Evolutionary conservation across 2,888 invertebrate genomes (phyloP).

Genomic region (Zootermopsis nevadensis): DNA sequence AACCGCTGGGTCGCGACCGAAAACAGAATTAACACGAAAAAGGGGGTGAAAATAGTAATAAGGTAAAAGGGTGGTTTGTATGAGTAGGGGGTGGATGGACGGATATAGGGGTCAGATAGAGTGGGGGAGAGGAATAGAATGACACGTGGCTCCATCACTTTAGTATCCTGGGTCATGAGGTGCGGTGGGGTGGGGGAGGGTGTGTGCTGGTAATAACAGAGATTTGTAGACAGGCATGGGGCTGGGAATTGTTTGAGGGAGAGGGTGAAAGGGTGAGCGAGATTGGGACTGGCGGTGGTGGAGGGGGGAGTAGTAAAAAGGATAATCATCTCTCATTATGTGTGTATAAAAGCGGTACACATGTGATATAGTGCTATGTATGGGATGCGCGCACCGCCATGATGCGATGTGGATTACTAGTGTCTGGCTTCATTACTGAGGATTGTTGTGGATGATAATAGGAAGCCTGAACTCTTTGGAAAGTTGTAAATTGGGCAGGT

Average conservation of each 20-base stretch:
- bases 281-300: background rate
- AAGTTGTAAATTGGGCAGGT: conserved; percentile 38
- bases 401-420: conserved; percentile 26
- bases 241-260: conserved; percentile 19
- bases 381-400: background rate
- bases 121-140: background rate
- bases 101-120: background rate
- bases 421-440: conserved; percentile 32
- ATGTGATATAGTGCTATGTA: conserved; percentile 5
- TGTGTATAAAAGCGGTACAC: conserved; percentile 37
- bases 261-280: background rate
- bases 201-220: conserved; percentile 38
- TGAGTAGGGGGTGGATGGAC: conserved; percentile 1
- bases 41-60: conserved; percentile 35
- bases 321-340: conserved; percentile 43
- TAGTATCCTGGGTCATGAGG: conserved; percentile 24
- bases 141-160: conserved; percentile 42
- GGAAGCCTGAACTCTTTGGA: conserved; percentile 34
- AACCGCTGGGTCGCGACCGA: background rate
- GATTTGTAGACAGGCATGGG: conserved; percentile 29
- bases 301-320: conserved; percentile 26
- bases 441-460: conserved; percentile 42
- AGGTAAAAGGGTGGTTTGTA: conserved; percentile 38
- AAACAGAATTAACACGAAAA: conserved; percentile 33
- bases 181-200: background rate